Conservation (phyloP, 1,140 invertebrate species). For the Anoplolepis gracilipes region DNA sequence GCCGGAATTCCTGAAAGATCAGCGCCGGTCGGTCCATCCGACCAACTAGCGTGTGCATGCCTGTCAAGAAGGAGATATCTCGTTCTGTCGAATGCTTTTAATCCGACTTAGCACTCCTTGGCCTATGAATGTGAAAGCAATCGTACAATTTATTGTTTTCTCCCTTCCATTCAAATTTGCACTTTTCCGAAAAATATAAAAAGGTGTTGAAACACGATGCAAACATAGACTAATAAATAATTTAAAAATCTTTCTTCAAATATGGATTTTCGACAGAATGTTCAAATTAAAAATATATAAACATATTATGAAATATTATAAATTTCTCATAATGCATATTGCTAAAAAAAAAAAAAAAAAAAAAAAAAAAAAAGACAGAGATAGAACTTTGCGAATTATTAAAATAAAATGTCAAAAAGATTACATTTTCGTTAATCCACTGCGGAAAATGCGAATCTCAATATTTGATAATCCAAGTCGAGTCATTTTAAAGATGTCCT, state of each 20-base stretch:
- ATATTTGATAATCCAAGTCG: conserved; percentile 20
- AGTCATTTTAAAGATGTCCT: conserved; percentile 13
- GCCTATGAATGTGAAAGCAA: not conserved
- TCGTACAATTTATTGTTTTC: not conserved
- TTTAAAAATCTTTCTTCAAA: not conserved
- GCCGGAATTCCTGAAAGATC: conserved; percentile 70
- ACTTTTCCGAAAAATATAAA: not conserved
- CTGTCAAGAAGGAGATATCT: conserved; percentile 43
- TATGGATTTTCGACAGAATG: not conserved
- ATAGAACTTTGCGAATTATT: not conserved
- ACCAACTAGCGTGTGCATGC: conserved; percentile 28
- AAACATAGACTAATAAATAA: not conserved
- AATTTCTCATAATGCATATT: not conserved
- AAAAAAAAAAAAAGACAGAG: too few relatives aligned
- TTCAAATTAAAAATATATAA: not conserved
- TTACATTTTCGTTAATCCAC: not conserved
- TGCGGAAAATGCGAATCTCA: conserved; percentile 8
- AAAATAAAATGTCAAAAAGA: not conserved
- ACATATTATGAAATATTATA: not conserved
- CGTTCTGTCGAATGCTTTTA: conserved; percentile 48
- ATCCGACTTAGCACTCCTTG: conserved; percentile 45
- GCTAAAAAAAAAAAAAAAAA: too few relatives aligned
- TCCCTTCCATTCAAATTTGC: not conserved
- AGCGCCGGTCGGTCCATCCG: conserved; percentile 33
- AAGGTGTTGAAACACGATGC: not conserved